phyloP scores from a whole-genome alignment of 2,113 vertebrate genomes.

The Colinus virginianus region DNA sequence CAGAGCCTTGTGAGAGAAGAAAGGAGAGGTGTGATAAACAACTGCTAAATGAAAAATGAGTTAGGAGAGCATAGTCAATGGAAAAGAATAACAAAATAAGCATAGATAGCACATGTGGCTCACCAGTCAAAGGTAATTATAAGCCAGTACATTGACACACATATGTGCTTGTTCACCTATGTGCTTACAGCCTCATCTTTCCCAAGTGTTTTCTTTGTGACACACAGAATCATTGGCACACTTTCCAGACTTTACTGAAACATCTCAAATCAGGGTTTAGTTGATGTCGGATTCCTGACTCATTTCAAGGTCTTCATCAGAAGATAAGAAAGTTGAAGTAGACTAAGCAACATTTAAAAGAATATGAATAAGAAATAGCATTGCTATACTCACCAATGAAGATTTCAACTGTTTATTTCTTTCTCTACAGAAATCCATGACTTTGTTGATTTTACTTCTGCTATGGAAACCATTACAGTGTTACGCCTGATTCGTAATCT shows the following conservation, averaged over 20 bases:
- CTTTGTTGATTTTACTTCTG: background rate
- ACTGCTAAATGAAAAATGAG: background rate
- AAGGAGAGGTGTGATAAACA: background rate
- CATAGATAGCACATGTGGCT: background rate
- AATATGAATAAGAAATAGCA: too few relatives aligned
- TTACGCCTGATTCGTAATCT: background rate
- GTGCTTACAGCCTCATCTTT: background rate
- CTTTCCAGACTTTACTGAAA: background rate
- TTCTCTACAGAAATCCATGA: background rate
- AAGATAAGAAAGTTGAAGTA: background rate
- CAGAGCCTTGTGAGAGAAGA: background rate
- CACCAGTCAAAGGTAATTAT: background rate
- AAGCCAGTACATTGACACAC: background rate
- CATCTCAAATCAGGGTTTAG: background rate
- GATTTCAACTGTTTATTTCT: background rate
- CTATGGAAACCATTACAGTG: background rate
- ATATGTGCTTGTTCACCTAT: background rate
- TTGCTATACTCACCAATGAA: background rate
- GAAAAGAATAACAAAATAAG: background rate
- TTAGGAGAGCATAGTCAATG: background rate
- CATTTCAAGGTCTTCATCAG: background rate
- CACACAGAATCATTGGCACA: background rate
- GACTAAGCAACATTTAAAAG: background rate
- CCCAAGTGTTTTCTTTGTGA: background rate
- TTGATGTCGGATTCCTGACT: background rate